Evolutionary conservation across 2,113 vertebrate species (phyloP), one percentile per base, ranked within the genome.

Genomic region (Leptobrachium ailaonicum): DNA sequence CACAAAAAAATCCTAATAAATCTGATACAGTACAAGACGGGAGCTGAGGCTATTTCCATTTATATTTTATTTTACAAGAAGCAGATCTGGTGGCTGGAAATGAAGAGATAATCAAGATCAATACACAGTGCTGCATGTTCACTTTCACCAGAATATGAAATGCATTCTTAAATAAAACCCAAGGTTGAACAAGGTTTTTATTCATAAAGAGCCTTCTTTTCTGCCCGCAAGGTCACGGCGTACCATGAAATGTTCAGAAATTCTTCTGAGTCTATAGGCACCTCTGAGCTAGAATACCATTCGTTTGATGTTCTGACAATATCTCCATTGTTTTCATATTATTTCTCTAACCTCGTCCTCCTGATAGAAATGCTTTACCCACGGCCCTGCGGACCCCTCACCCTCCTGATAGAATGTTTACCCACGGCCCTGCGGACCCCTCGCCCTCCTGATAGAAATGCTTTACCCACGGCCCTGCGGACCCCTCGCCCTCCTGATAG

Each of bases 21-120:
- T 71, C 54, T 44, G 41, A 47, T 10, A n/a, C 66, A 41, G 20
- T 0, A 20, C 4, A 20, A 2, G 9, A 11, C 54, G 40, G 11
- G 58, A 4, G 67, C 76, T 63, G 12, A 9, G 58, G 45, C 68
- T 71, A 41, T 41, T 63, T 47, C 43, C 11, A 78, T 78, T 71
- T 78, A 78, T 78, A 78, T 71, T 71, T 78, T 71, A 62, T 71
- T 47, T 78, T 70, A 63, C 54, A 50, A 71, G 67, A 71, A 78
- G 67, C 41, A 78, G 76, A 71, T 41, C 60, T 78, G 76, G 13
- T n/a, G 54, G 76, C 76, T 78, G 76, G 13, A 63, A 71, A 78
- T n/a, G 67, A 40, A 50, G 67, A 71, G 76, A 71, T 78, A 78
- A 78, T 78, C 76, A 78, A 63, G 67, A 78, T 78, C 76, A 78